Evolutionary conservation across 2,888 invertebrate genomes (phyloP).

Genomic region (Lasioglossum malachurum): DNA sequence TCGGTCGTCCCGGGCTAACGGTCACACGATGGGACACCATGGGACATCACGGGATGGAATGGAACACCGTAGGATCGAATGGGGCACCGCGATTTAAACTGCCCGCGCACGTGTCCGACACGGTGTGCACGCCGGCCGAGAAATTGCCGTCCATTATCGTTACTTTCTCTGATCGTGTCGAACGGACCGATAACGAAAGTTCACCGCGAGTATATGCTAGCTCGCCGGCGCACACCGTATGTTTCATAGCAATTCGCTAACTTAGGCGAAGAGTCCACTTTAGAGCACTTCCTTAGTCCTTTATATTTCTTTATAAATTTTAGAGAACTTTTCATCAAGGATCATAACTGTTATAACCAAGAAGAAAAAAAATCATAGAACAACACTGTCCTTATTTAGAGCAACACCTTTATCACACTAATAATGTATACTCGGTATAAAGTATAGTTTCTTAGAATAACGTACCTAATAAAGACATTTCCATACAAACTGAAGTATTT

Average conservation of each 20-base stretch:
- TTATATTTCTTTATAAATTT: background rate
- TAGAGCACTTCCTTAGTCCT: background rate
- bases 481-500: too few species aligned
- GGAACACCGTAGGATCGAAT: conserved; percentile 24
- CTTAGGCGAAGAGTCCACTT: background rate
- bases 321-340: background rate
- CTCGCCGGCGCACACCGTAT: background rate
- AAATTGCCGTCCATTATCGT: conserved; percentile 45
- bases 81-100: conserved; percentile 43
- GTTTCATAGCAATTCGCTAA: background rate
- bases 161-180: conserved; percentile 55
- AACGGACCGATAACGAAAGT: conserved; percentile 52
- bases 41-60: background rate
- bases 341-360: too few species aligned
- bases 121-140: conserved; percentile 19
- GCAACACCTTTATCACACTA: too few species aligned
- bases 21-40: background rate
- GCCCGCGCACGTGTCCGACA: conserved; percentile 24
- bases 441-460: too few species aligned
- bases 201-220: background rate
- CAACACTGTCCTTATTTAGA: too few species aligned
- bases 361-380: too few species aligned
- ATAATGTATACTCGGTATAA: too few species aligned
- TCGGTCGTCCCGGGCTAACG: conserved; percentile 39
- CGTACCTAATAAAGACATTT: too few species aligned